Conservation (phyloP, 2,797 vertebrate genomes). For the Erethizon dorsatum region DNA sequence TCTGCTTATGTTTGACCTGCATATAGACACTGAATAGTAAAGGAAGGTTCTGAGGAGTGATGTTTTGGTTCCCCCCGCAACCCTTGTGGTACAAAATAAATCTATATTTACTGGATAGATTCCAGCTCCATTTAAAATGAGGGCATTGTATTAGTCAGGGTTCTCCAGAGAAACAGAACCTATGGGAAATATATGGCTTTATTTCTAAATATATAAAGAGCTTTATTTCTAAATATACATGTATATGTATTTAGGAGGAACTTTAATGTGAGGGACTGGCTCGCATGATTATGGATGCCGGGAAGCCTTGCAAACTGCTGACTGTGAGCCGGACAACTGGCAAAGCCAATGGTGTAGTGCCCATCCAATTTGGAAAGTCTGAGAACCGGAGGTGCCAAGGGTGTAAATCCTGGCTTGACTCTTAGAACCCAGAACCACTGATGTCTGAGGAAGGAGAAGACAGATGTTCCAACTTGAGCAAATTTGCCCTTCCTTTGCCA, state of each 20-base stretch:
- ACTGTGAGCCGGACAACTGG: background rate
- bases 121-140: slow-evolving; percentile 29
- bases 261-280: background rate
- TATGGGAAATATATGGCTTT: background rate
- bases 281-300: background rate
- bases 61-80: background rate
- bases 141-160: background rate
- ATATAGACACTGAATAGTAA: background rate
- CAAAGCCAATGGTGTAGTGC: background rate
- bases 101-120: background rate
- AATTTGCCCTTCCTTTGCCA: background rate
- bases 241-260: background rate
- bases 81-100: background rate
- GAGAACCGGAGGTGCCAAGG: background rate
- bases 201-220: background rate
- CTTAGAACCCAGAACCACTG: background rate
- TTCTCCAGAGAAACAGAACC: background rate
- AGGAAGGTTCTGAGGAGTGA: background rate
- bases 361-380: background rate
- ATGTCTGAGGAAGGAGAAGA: background rate
- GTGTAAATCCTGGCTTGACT: background rate
- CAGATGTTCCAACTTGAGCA: no score
- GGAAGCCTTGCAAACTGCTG: background rate
- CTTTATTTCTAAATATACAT: background rate
- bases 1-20: background rate